Percentiles rank a stretch among this genome's conserved stretches.
Evolutionary conservation across 2,797 vertebrate species (phyloP).

Genomic region (Spinus pinus): DNA sequence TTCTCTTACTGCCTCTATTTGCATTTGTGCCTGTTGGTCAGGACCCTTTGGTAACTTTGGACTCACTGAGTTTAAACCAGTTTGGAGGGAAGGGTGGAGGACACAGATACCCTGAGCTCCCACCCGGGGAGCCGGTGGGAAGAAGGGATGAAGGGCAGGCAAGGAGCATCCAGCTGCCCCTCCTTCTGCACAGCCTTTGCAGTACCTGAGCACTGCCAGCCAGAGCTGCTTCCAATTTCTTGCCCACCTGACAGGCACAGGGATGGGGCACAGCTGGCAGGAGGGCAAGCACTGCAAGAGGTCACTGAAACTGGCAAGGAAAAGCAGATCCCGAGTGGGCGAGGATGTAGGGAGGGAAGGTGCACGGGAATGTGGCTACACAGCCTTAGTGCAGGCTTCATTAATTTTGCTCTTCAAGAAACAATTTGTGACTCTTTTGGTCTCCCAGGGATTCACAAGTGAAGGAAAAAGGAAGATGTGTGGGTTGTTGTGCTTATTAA

Average conservation of each 20-base stretch:
- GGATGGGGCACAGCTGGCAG: accelerated
- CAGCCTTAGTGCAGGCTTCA: background rate
- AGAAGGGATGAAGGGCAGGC: background rate
- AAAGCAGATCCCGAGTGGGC: accelerated
- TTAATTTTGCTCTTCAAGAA: background rate
- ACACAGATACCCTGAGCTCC: background rate
- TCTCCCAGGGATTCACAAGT: background rate
- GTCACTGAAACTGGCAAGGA: background rate
- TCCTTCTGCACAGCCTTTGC: background rate
- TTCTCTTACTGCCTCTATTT: background rate
- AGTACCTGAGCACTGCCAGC: background rate
- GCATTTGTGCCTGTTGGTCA: background rate
- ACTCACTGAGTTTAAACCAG: background rate
- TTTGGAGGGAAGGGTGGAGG: background rate
- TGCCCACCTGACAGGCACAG: background rate
- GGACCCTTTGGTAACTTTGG: background rate
- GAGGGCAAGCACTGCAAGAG: background rate
- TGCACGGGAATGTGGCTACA: too few relatives aligned
- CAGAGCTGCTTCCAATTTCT: background rate
- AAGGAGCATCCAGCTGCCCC: background rate
- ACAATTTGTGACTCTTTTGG: background rate
- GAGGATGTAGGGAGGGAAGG: background rate
- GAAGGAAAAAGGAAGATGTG: background rate
- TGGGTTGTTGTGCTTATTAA: background rate
- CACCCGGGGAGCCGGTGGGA: accelerated